Percentiles rank a stretch among this genome's conserved stretches.
These are phyloP conservation scores for Tribolium freemani DNA, from an alignment of 2,888 invertebrate species.

Conservation along the genomic window DNA sequence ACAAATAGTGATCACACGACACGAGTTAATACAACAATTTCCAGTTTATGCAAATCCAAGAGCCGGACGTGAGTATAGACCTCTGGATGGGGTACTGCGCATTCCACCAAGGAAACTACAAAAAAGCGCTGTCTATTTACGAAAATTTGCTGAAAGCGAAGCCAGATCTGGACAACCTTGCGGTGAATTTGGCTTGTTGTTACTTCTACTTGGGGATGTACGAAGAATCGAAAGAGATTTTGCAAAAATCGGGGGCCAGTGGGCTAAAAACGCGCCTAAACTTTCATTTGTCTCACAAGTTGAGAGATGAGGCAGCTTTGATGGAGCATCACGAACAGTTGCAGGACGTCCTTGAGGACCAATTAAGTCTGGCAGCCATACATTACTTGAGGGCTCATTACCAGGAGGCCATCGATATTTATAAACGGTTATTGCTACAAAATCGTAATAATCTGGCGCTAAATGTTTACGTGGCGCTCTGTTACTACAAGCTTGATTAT, in stretches of 20 bases:
- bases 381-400: constrained; percentile 97
- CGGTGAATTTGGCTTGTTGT: constrained; percentile 91
- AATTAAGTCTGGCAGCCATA: constrained; percentile 94
- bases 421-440: constrained; percentile 91
- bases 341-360: constrained; percentile 93
- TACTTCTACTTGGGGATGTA: constrained; percentile 93
- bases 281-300: constrained; percentile 95
- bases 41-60: constrained; percentile 72
- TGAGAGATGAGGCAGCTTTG: constrained; percentile 87
- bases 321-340: constrained; percentile 88
- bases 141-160: constrained; percentile 71
- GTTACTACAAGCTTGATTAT: constrained; percentile 98
- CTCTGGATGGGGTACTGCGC: constrained; percentile 96
- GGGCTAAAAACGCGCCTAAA: constrained; percentile 82
- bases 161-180: constrained; percentile 74
- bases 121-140: constrained; percentile 83
- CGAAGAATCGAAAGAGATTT: constrained; percentile 77
- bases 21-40: constrained; percentile 45
- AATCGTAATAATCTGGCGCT: constrained; percentile 93
- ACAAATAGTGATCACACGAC: not conserved
- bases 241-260: constrained; percentile 74
- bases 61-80: constrained; percentile 72
- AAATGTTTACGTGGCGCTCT: constrained; percentile 97
- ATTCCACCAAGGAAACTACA: constrained; percentile 96
- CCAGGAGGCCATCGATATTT: constrained; percentile 98